Percentiles rank a stretch among this genome's conserved stretches.
These are phyloP conservation scores for Frankliniella intonsa DNA, from an alignment of 2,888 invertebrate genomes.

Conservation along the genomic window DNA sequence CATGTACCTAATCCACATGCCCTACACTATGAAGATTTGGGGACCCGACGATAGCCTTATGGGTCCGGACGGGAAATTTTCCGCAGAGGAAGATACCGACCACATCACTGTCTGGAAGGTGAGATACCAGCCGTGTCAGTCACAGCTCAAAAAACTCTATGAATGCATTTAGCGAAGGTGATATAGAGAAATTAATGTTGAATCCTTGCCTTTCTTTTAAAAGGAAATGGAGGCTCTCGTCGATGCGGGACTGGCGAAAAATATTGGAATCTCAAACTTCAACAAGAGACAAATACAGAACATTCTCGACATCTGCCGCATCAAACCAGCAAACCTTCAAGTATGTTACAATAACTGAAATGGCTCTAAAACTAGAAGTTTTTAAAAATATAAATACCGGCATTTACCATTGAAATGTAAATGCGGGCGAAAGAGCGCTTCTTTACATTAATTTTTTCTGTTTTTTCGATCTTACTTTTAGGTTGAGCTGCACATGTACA, in stretches of 20 bases:
- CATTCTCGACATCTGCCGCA: constrained; percentile 42
- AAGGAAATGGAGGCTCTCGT: constrained; percentile 44
- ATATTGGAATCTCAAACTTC: constrained; percentile 49
- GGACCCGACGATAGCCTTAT: too few species aligned
- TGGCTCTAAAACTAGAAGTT: too few species aligned
- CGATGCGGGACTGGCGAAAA: constrained; percentile 42
- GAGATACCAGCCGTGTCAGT: background rate
- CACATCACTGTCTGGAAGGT: constrained; percentile 68
- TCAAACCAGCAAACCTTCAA: constrained; percentile 44
- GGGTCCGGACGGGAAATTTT: background rate
- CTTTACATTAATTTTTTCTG: too few species aligned
- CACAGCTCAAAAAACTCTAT: too few species aligned
- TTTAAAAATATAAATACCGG: too few species aligned
- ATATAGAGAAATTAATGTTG: too few species aligned
- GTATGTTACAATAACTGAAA: too few species aligned
- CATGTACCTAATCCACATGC: constrained; percentile 73
- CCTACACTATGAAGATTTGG: constrained; percentile 42
- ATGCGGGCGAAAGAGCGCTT: too few species aligned
- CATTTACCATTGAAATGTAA: too few species aligned
- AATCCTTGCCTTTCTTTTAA: too few species aligned
- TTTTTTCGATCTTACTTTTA: background rate
- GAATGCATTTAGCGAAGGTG: too few species aligned
- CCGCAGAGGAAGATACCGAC: constrained; percentile 51
- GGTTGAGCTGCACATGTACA: constrained; percentile 48
- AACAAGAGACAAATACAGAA: constrained; percentile 45